phyloP scores from a whole-genome alignment of 2,888 invertebrate genomes.

The Brachynemurus nebulosus region DNA sequence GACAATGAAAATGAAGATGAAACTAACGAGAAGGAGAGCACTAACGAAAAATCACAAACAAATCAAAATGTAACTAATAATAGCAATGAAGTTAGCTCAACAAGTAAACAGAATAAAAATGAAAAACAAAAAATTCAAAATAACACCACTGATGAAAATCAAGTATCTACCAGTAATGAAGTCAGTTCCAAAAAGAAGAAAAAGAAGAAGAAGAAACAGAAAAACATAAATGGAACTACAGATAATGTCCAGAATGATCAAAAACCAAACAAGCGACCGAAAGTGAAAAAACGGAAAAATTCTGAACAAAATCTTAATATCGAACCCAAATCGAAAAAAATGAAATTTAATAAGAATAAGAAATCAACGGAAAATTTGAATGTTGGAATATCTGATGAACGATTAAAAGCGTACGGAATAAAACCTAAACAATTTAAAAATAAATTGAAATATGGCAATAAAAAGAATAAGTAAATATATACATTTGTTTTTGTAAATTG shows the following conservation, averaged over 20 bases:
- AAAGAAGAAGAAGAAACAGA: slow-evolving; percentile 7
- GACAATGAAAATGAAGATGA: slow-evolving; percentile 14
- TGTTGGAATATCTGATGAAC: slow-evolving; percentile 50
- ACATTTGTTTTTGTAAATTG: no score
- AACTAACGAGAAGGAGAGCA: slow-evolving; percentile 18
- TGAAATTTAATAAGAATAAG: slow-evolving; percentile 13
- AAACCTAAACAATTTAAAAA: slow-evolving; percentile 81
- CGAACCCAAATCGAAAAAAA: slow-evolving; percentile 28
- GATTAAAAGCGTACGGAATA: slow-evolving; percentile 81
- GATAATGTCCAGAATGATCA: slow-evolving; percentile 18
- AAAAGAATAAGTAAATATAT: slow-evolving; percentile 1
- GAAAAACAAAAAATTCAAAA: slow-evolving; percentile 18
- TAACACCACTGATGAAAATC: no score
- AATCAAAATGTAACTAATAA: slow-evolving; percentile 11
- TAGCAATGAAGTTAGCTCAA: slow-evolving; percentile 14
- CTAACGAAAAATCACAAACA: slow-evolving; percentile 20
- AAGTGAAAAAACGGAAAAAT: slow-evolving; percentile 6
- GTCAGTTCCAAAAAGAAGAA: slow-evolving; percentile 12
- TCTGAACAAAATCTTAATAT: slow-evolving; percentile 20
- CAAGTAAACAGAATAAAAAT: slow-evolving; percentile 10
- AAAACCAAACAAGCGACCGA: slow-evolving; percentile 12
- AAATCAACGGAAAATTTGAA: slow-evolving; percentile 13
- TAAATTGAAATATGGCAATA: slow-evolving; percentile 46
- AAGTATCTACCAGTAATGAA: not conserved
- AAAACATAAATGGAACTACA: slow-evolving; percentile 19